Percentiles rank a stretch among this genome's conserved stretches.
These are phyloP conservation scores for Varroa destructor DNA, from an alignment of 1,140 invertebrate genomes.

Conservation along the genomic window DNA sequence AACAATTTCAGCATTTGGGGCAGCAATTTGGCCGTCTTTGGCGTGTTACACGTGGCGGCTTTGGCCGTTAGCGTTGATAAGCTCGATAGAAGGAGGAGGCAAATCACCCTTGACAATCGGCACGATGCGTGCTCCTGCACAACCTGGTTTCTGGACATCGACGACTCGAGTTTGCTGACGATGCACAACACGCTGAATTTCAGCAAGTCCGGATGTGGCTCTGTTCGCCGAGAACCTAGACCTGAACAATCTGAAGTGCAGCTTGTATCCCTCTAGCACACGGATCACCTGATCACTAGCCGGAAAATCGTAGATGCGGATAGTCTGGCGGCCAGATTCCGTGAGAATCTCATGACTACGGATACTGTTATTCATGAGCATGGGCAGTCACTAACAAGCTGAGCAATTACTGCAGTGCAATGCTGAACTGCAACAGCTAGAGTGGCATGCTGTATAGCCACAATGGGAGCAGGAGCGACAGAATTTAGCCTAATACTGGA, in stretches of 20 bases:
- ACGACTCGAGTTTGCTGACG: neutral
- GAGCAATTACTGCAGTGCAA: neutral
- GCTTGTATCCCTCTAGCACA: neutral
- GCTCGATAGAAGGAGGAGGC: slow-evolving; percentile 15
- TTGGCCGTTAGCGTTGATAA: neutral
- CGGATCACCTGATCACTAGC: slow-evolving; percentile 16
- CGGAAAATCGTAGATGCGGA: slow-evolving; percentile 5
- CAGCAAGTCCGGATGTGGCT: neutral
- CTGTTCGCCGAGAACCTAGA: slow-evolving; percentile 8
- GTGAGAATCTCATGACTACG: slow-evolving; percentile 19
- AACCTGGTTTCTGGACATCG: slow-evolving; percentile 6
- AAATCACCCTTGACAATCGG: neutral
- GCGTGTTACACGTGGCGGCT: slow-evolving; percentile 20
- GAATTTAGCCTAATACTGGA: neutral
- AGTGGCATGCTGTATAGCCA: no score
- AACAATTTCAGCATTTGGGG: neutral
- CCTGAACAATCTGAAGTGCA: neutral
- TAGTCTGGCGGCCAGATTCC: slow-evolving; percentile 17
- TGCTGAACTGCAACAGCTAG: no score
- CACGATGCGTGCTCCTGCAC: slow-evolving; percentile 6
- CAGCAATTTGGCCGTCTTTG: neutral
- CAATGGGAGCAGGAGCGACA: neutral
- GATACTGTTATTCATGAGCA: neutral
- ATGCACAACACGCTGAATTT: slow-evolving; percentile 5
- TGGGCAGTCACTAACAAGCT: neutral